Evolutionary conservation across 2,888 invertebrate genomes (phyloP).

Genomic region (Melieria picta): DNA sequence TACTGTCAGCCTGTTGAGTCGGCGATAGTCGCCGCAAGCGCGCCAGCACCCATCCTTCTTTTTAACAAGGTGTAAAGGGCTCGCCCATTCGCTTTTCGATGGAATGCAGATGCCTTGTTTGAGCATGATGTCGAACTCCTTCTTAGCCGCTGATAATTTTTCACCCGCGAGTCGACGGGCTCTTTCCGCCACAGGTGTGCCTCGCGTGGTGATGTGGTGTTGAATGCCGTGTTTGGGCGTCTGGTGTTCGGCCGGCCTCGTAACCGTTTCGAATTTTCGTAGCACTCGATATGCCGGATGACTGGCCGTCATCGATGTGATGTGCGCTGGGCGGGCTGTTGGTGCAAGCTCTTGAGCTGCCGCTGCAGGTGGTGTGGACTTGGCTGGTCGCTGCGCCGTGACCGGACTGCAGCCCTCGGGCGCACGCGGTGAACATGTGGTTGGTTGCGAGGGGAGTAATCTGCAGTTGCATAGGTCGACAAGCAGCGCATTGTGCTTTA

Average conservation of each 20-base stretch:
- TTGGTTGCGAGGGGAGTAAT: neutral
- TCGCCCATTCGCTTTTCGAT: constrained; percentile 40
- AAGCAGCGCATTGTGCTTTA: constrained; percentile 33
- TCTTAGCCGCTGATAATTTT: constrained; percentile 36
- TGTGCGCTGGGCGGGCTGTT: too few relatives aligned
- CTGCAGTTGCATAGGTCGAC: constrained; percentile 28
- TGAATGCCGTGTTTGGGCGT: constrained; percentile 13
- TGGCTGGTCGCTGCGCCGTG: neutral
- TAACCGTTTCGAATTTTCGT: too few relatives aligned
- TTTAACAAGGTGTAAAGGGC: constrained; percentile 37
- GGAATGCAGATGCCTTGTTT: constrained; percentile 36
- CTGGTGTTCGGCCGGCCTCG: neutral
- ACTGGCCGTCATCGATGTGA: too few relatives aligned
- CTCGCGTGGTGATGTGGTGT: constrained; percentile 35
- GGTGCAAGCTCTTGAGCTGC: neutral
- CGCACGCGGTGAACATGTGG: too few relatives aligned
- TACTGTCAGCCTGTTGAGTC: constrained; percentile 16
- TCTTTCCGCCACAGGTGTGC: constrained; percentile 29
- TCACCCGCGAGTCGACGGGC: constrained; percentile 18
- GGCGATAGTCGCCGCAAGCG: constrained; percentile 31
- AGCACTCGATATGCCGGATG: too few relatives aligned
- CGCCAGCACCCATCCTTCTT: constrained; percentile 34
- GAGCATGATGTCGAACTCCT: constrained; percentile 38
- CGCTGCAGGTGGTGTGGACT: constrained; percentile 6
- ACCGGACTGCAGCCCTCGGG: neutral